Evolutionary conservation across 2,888 invertebrate species (phyloP).

Genomic region (Venusia cambrica): DNA sequence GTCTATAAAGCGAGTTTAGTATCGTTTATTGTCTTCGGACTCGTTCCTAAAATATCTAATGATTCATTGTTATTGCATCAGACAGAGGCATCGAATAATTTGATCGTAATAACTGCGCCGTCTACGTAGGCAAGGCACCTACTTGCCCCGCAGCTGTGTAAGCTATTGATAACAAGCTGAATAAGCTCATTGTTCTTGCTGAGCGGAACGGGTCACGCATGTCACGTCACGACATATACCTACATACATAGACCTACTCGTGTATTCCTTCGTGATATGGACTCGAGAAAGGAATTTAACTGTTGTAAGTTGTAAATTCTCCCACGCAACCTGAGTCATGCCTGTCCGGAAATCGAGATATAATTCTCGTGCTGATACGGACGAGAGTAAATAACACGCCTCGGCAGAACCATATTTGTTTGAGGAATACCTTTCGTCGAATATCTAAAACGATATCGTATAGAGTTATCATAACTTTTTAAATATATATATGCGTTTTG

Average conservation of each 20-base stretch:
- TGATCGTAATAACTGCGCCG: constrained; percentile 45
- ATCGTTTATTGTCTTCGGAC: constrained; percentile 15
- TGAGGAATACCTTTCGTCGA: constrained; percentile 26
- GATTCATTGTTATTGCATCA: constrained; percentile 49
- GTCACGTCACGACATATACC: constrained; percentile 28
- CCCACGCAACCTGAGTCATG: constrained; percentile 44
- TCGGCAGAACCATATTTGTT: constrained; percentile 24
- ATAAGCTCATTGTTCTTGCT: constrained; percentile 56
- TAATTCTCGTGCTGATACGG: constrained; percentile 31
- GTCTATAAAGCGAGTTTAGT: constrained; percentile 4
- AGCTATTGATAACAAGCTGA: constrained; percentile 57
- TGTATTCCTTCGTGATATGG: constrained; percentile 22
- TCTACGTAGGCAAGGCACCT: constrained; percentile 22
- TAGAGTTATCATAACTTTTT: constrained; percentile 15
- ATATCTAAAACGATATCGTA: constrained; percentile 20
- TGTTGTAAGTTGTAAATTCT: constrained; percentile 41
- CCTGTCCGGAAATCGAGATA: constrained; percentile 43
- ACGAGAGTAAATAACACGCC: constrained; percentile 29
- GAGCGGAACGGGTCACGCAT: constrained; percentile 34
- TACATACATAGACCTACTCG: constrained; percentile 21
- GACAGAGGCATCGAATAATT: constrained; percentile 50
- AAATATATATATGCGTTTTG: constrained; percentile 6
- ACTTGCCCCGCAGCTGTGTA: constrained; percentile 54
- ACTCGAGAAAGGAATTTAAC: constrained; percentile 38
- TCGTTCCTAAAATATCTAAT: constrained; percentile 23